Conservation (phyloP, 2,113 vertebrate species). For the Brevimyrus niger region DNA sequence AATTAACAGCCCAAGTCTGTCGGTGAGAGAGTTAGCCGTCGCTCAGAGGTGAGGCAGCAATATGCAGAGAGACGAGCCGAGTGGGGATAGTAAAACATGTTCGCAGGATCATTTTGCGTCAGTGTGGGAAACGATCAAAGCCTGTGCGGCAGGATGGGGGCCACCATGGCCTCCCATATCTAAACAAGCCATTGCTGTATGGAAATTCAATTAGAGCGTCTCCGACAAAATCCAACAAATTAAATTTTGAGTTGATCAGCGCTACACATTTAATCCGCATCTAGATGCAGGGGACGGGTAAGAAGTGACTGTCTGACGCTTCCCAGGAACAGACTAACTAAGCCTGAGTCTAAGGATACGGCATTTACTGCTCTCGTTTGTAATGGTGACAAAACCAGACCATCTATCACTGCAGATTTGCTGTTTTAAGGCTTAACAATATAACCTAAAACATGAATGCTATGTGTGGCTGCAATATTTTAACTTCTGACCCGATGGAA, state of each 20-base stretch:
- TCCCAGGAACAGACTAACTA: not conserved
- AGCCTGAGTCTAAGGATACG: not conserved
- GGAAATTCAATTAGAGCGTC: not conserved
- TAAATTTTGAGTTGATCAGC: not conserved
- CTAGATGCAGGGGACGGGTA: not conserved
- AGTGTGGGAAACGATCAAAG: not conserved
- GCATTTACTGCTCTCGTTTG: not conserved
- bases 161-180: not conserved
- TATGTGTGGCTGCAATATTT: not conserved
- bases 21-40: not conserved
- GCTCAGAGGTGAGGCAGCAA: not conserved
- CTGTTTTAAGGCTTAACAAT: not conserved
- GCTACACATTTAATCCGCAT: not conserved
- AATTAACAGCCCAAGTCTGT: not conserved
- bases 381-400: not conserved
- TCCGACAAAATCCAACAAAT: not conserved
- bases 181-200: not conserved
- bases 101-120: not conserved
- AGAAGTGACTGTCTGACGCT: not conserved
- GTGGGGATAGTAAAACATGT: not conserved
- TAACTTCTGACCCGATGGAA: not conserved
- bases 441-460: not conserved
- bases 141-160: not conserved
- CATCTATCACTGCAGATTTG: not conserved
- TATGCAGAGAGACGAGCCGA: not conserved